Conservation (phyloP, 2,113 vertebrate genomes). For the Cyanoramphus novaezelandiae region DNA sequence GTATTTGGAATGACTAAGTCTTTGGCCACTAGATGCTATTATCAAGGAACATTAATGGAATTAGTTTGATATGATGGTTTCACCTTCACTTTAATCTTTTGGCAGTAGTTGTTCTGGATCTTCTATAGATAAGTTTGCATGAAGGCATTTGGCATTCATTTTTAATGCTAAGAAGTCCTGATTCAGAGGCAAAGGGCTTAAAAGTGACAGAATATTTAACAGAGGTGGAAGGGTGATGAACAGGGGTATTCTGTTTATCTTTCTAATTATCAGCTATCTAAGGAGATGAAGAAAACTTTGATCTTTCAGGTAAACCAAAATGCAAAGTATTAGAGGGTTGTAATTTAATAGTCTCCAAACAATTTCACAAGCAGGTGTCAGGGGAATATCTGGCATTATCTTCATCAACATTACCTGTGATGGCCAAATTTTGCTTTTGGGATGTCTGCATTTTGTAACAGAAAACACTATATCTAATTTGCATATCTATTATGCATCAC, state of each 20-base stretch:
- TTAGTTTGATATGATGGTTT: conserved; percentile 11
- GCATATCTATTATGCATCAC: neutral
- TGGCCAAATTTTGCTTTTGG: neutral
- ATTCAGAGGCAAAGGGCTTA: neutral
- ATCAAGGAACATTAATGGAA: conserved; percentile 28
- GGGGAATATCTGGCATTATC: neutral
- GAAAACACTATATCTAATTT: neutral
- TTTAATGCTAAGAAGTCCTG: neutral
- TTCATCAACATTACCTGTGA: neutral
- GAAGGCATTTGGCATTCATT: neutral
- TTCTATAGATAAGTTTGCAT: neutral
- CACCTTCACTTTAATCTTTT: conserved; percentile 28
- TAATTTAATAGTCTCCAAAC: neutral
- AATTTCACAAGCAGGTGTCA: neutral
- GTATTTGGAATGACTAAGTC: conserved; percentile 15
- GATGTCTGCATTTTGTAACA: neutral
- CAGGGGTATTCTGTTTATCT: neutral
- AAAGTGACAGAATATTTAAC: neutral
- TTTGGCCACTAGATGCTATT: conserved; percentile 12
- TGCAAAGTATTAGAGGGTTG: neutral
- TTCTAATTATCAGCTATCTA: neutral
- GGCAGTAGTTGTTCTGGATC: neutral
- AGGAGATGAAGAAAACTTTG: conserved; percentile 1
- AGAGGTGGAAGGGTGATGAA: neutral
- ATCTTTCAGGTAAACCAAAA: neutral